Conservation (phyloP, 2,888 invertebrate genomes). For the Rhogogaster chlorosoma region DNA sequence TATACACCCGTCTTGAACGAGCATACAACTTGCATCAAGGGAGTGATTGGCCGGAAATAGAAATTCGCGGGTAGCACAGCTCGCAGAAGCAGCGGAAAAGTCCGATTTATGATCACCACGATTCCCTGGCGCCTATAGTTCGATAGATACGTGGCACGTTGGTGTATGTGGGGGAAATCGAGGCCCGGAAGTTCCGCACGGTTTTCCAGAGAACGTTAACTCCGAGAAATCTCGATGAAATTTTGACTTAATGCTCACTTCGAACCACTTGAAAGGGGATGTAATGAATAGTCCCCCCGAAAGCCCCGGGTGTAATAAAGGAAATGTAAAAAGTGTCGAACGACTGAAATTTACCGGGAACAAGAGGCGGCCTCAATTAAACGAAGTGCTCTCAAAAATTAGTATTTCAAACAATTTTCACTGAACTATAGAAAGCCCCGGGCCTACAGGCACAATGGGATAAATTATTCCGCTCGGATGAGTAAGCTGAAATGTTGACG, state of each 20-base stretch:
- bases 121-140: background rate
- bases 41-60: conserved; percentile 6
- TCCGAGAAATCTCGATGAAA: background rate
- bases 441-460: background rate
- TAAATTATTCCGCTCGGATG: conserved; percentile 19
- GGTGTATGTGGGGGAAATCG: background rate
- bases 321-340: conserved; percentile 32
- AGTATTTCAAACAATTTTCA: background rate
- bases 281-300: conserved; percentile 22
- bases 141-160: background rate
- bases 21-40: conserved; percentile 27
- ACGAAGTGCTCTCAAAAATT: conserved; percentile 15
- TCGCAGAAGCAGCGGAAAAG: background rate
- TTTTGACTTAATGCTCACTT: conserved; percentile 13
- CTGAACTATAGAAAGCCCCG: background rate
- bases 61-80: background rate
- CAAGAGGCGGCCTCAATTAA: background rate
- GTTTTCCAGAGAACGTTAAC: background rate
- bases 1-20: background rate
- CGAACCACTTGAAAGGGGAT: background rate
- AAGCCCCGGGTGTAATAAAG: background rate
- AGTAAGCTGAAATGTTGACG: background rate
- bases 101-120: background rate
- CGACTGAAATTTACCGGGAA: background rate
- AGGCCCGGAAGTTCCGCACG: background rate